Conservation (phyloP, 2,113 vertebrate genomes). For the Morone chrysops region DNA sequence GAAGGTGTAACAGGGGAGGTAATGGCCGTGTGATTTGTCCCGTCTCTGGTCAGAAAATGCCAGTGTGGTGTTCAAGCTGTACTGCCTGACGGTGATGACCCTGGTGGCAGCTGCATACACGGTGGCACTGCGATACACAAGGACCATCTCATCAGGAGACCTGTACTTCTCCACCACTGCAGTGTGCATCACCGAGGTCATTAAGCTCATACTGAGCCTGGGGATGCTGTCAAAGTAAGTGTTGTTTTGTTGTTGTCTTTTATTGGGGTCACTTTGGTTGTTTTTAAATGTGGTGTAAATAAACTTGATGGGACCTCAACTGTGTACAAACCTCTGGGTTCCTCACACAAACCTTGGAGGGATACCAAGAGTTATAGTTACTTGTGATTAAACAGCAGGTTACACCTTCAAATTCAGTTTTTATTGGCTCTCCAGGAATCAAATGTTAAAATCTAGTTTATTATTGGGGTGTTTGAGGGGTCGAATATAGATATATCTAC, state of each 20-base stretch:
- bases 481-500: no score
- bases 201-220: slow-evolving; percentile 92
- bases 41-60: slow-evolving; percentile 86
- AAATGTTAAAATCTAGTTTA: no score
- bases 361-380: no score
- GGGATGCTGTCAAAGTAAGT: slow-evolving; percentile 94
- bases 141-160: slow-evolving; percentile 83
- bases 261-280: background rate
- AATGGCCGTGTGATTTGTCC: no score
- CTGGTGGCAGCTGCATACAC: slow-evolving; percentile 94
- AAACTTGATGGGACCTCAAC: no score
- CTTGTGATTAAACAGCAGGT: no score
- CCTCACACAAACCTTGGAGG: no score
- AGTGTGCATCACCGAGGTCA: slow-evolving; percentile 92
- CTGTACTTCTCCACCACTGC: slow-evolving; percentile 96
- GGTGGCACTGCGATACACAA: slow-evolving; percentile 90
- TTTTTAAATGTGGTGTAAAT: background rate
- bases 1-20: no score
- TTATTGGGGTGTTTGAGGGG: no score
- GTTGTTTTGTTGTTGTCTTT: background rate
- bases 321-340: no score
- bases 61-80: slow-evolving; percentile 93
- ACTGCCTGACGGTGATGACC: slow-evolving; percentile 97
- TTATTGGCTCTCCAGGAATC: no score
- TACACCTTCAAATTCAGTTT: no score